Conservation (phyloP, 2,888 invertebrate species). For the Ommatoiulus sabulosus region DNA sequence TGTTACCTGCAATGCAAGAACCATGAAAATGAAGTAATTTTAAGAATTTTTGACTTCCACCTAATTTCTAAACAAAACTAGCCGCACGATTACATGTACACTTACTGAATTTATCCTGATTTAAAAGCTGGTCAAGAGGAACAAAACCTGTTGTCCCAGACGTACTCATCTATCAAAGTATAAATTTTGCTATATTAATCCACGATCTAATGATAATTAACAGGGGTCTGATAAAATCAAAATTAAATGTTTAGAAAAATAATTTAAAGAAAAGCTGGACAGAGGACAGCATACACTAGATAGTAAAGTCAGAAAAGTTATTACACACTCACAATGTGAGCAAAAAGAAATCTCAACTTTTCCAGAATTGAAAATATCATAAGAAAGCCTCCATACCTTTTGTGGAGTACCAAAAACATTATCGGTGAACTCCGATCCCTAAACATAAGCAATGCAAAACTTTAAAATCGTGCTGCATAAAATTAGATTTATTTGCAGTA, state of each 20-base stretch:
- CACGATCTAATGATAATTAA: not conserved
- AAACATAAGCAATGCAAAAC: not conserved
- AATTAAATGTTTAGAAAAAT: not conserved
- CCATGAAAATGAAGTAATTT: not conserved
- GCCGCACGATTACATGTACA: not conserved
- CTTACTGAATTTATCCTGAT: constrained; percentile 54
- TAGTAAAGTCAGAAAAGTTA: too few relatives aligned
- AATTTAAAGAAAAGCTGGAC: too few relatives aligned
- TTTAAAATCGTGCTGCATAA: not conserved
- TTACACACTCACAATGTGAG: too few relatives aligned
- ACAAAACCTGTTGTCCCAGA: constrained; percentile 51
- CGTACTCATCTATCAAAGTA: constrained; percentile 42
- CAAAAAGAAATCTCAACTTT: not conserved
- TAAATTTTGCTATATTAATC: not conserved
- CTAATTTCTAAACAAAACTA: too few relatives aligned
- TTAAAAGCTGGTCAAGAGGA: constrained; percentile 56
- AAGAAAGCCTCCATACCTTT: not conserved
- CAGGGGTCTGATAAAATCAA: not conserved
- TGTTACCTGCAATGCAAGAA: constrained; percentile 12
- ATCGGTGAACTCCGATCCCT: constrained; percentile 57
- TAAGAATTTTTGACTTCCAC: too few relatives aligned
- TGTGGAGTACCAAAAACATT: constrained; percentile 29
- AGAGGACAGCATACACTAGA: too few relatives aligned
- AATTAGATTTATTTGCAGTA: not conserved
- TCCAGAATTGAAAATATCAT: not conserved